Evolutionary conservation across 2,797 vertebrate species (phyloP), one percentile per base, ranked within the genome.

Genomic region (Thripadectes ignobilis): DNA sequence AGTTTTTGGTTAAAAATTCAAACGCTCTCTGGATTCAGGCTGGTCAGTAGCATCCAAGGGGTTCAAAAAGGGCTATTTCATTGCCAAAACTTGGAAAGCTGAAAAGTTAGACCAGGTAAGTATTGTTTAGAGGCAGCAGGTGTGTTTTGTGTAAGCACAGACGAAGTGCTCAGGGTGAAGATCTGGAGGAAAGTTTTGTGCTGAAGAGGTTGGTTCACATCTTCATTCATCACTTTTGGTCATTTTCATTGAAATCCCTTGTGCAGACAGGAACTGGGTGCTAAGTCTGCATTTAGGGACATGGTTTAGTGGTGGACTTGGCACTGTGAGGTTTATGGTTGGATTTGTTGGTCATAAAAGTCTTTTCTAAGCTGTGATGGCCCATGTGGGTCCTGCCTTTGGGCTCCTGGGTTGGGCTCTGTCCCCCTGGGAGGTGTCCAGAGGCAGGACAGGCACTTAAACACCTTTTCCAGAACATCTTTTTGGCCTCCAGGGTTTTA

Each of bases 381-480:
- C 10, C 34, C 1, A 0, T 29, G 38, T 10, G n/a, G 38, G 3
- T 88, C 39, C 39, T 58, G 43, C 23, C 13, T 2, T 22, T 38
- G 36, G 5, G 8, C 27, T 34, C 27, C 10, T 48, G 32, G 14
- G 9, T 34, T 59, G 22, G 5, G 18, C 14, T 43, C 6, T 22
- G 0, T 58, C 46, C 21, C 23, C 2, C 21, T 48, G 49, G 78
- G 32, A 45, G 10, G 6, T 57, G 32, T 51, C 49, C 38, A 3
- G 5, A 34, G 52, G 48, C 48, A 32, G 27, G 26, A 5, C 7
- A 3, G 21, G 26, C 4, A 0, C 1, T 1, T 32, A 18, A 43
- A 21, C 12, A 5, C 12, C 34, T 6, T 51, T 72, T 21, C 49
- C 30, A 75, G 39, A 21, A 8, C 11, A 4, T 45, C 32, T 17